Percentiles rank a stretch among this genome's conserved stretches.
These are phyloP conservation scores for Alviniconcha strummeri DNA, from an alignment of 2,888 invertebrate genomes.

Conservation along the genomic window DNA sequence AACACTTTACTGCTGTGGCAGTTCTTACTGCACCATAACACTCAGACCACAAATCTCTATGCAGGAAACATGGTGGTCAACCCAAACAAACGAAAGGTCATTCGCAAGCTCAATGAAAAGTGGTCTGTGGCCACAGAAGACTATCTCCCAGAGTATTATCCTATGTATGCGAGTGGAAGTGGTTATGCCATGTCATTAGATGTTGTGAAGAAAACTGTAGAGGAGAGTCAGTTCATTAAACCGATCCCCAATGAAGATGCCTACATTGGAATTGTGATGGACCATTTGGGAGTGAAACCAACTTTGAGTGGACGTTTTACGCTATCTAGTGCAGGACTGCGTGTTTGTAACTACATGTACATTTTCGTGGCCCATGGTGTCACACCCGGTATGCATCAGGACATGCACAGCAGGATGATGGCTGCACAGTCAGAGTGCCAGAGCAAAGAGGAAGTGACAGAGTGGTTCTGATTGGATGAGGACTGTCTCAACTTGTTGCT, in stretches of 20 bases:
- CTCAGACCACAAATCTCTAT: constrained; percentile 55
- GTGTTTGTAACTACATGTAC: constrained; percentile 68
- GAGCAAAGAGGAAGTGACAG: constrained; percentile 27
- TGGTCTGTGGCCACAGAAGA: constrained; percentile 66
- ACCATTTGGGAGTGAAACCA: constrained; percentile 58
- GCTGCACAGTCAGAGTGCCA: constrained; percentile 49
- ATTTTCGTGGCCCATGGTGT: constrained; percentile 68
- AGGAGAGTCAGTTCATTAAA: constrained; percentile 51
- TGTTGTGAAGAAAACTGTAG: constrained; percentile 55
- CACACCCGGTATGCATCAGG: constrained; percentile 52
- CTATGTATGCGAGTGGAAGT: constrained; percentile 69
- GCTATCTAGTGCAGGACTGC: constrained; percentile 58
- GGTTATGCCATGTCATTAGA: constrained; percentile 70
- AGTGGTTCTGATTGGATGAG: constrained; percentile 32
- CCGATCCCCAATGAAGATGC: constrained; percentile 72
- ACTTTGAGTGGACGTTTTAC: constrained; percentile 65
- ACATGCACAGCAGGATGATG: constrained; percentile 51
- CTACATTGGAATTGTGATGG: constrained; percentile 66
- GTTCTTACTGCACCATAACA: constrained; percentile 51
- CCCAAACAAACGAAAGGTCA: constrained; percentile 53
- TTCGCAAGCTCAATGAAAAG: constrained; percentile 60
- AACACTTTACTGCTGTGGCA: constrained; percentile 56
- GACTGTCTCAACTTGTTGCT: not conserved
- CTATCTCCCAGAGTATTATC: constrained; percentile 59
- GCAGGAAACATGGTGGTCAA: constrained; percentile 63